Base-by-base conservation (phyloP, 2,113 vertebrate species). In the Chaetodon auriga region DNA sequence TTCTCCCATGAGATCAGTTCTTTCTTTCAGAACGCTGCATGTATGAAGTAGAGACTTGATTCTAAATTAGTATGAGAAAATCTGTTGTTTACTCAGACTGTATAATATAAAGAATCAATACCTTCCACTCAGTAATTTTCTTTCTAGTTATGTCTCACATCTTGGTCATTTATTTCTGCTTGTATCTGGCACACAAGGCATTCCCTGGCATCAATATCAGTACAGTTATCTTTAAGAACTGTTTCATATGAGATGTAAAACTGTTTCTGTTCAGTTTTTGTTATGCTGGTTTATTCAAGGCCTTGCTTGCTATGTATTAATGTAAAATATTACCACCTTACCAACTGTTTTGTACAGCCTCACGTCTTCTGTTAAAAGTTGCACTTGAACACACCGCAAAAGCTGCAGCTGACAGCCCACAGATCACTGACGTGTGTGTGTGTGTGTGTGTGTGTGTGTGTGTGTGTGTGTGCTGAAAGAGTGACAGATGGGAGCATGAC, bases 341-440 rank as follows among this genome's bases (percentile, higher is more conserved):
- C 5, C 23, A 30, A 45, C 48, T n/a, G 51, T 13, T 48, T 71
- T 43, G 36, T 51, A 55, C 18, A 8, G 75, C 8, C 41, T 68
- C 43, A 6, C 1, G 15, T 78, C 64, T 68, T 66, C 51, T 71
- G 53, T 43, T 43, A 63, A 63, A 63, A 43, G 36, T n/a, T 43
- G 53, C 13, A 43, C 21, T 16, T 38, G 19, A 36, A 68, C 35
- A 41, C 58, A 10, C 25, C 11, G 16, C 7, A 61, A 61, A 35
- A 58, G 15, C 55, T 36, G 30, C 14, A 60, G 14, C 25, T 30
- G 57, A 16, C 15, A 16, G 5, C 21, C 12, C 35, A 18, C 41
- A 46, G n/a, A 30, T 19, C 13, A 9, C 2, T 15, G 7, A 30
- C 30, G 30, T 30, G 63, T 7, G n/a, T 70, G 48, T 10, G 6